A percentile compares a stretch with the other conserved stretches of the same genome.
phyloP scores from a whole-genome alignment of 2,888 invertebrate genomes.

The Byasa hedistus region DNA sequence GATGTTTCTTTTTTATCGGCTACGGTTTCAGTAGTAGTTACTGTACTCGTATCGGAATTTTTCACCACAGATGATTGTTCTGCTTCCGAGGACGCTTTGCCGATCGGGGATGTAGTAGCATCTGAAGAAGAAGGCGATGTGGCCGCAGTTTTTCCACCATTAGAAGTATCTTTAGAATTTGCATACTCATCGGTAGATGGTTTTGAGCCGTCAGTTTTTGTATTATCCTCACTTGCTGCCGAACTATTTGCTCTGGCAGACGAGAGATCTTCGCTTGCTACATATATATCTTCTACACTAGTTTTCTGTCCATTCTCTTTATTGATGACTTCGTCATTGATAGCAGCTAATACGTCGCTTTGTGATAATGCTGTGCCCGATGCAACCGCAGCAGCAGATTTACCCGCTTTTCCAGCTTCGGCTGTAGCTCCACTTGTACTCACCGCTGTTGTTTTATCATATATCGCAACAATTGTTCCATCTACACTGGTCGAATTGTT shows the following conservation, averaged over 20 bases:
- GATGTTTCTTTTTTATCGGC: background rate
- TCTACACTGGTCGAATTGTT: slow-evolving; percentile 14
- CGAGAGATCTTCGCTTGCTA: slow-evolving; percentile 32
- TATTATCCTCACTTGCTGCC: slow-evolving; percentile 26
- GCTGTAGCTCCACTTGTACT: slow-evolving; percentile 33
- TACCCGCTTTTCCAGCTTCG: slow-evolving; percentile 15
- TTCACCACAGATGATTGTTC: background rate
- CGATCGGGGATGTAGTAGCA: background rate
- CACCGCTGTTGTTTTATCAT: slow-evolving; percentile 35
- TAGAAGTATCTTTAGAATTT: slow-evolving; percentile 4
- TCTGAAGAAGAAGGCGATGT: background rate
- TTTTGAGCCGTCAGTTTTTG: background rate
- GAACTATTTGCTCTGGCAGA: slow-evolving; percentile 32
- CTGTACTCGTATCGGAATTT: slow-evolving; percentile 2
- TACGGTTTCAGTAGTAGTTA: background rate
- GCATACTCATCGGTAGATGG: background rate
- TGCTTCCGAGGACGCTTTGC: background rate
- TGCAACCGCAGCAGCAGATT: slow-evolving; percentile 31
- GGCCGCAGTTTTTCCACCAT: background rate
- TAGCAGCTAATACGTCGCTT: slow-evolving; percentile 34
- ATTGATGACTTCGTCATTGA: slow-evolving; percentile 30
- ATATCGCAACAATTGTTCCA: slow-evolving; percentile 30
- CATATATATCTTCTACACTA: slow-evolving; percentile 35
- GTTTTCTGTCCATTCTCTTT: slow-evolving; percentile 23
- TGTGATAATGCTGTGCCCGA: slow-evolving; percentile 34